Conservation (phyloP, 1,140 invertebrate species). For the Cydia strobilella region DNA sequence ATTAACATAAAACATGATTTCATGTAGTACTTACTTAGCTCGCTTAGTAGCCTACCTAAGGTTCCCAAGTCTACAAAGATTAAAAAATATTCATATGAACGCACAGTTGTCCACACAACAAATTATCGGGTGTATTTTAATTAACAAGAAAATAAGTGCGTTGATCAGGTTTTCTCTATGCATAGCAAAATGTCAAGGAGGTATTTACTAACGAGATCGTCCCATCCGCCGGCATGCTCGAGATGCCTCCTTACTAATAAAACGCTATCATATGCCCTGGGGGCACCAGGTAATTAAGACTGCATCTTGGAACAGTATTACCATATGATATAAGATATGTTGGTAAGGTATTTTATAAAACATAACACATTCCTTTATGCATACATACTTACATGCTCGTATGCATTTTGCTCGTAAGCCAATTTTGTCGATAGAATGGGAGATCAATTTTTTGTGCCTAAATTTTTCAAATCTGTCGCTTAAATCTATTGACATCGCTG, state of each 20-base stretch:
- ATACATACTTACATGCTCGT: not conserved
- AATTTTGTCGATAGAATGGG: no score
- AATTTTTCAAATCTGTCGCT: no score
- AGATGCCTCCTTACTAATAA: conserved; percentile 5
- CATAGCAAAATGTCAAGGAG: conserved; percentile 19
- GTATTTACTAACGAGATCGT: conserved; percentile 26
- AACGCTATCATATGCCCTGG: not conserved
- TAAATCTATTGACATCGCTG: no score
- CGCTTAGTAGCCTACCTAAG: not conserved
- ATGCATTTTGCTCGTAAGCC: no score
- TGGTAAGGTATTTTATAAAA: not conserved
- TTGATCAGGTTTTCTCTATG: conserved; percentile 22
- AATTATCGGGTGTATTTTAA: not conserved
- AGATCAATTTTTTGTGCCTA: no score
- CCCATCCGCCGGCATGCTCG: conserved; percentile 9
- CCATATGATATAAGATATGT: not conserved
- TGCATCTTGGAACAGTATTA: not conserved
- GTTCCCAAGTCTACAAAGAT: not conserved
- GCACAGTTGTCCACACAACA: not conserved
- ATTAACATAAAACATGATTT: not conserved
- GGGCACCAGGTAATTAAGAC: conserved; percentile 16
- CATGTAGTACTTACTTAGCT: not conserved
- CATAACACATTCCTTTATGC: not conserved
- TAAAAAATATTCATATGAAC: not conserved
- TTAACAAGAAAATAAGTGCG: not conserved